Conservation (phyloP, 2,888 invertebrate species). For the Drosophila peninsularis region DNA sequence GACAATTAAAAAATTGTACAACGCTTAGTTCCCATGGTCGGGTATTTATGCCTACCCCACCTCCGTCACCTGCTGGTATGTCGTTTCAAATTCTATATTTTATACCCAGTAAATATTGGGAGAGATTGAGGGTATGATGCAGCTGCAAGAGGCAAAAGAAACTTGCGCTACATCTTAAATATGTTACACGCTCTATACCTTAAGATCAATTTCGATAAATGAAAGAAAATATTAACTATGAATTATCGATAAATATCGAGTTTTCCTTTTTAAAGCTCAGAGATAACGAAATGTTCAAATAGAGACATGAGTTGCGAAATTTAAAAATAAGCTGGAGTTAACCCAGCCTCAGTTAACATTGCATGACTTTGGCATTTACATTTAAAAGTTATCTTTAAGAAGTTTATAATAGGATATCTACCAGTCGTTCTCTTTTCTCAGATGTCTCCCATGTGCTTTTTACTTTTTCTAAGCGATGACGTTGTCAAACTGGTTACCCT, state of each 20-base stretch:
- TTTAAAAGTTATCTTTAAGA: neutral
- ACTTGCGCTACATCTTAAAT: neutral
- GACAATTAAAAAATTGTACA: slow-evolving; percentile 45
- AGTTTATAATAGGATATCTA: slow-evolving; percentile 8
- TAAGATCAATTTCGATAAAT: too few species aligned
- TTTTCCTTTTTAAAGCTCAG: too few species aligned
- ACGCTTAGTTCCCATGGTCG: slow-evolving; percentile 40
- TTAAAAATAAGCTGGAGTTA: neutral
- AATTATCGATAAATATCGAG: too few species aligned
- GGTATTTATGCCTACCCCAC: neutral
- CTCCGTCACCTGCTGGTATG: neutral
- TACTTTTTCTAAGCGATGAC: slow-evolving; percentile 58
- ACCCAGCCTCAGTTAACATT: neutral
- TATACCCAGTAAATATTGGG: neutral
- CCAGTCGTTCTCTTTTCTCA: neutral
- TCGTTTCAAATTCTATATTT: slow-evolving; percentile 17
- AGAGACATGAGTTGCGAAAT: too few species aligned
- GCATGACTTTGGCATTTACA: too few species aligned
- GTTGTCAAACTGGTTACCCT: slow-evolving; percentile 71
- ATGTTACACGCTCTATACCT: too few species aligned
- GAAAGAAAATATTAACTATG: too few species aligned
- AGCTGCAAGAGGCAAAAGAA: neutral
- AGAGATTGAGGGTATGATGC: too few species aligned
- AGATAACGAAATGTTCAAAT: too few species aligned
- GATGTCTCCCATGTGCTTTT: neutral